phyloP scores from a whole-genome alignment of 2,888 invertebrate species.

The Conops quadrifasciatus region DNA sequence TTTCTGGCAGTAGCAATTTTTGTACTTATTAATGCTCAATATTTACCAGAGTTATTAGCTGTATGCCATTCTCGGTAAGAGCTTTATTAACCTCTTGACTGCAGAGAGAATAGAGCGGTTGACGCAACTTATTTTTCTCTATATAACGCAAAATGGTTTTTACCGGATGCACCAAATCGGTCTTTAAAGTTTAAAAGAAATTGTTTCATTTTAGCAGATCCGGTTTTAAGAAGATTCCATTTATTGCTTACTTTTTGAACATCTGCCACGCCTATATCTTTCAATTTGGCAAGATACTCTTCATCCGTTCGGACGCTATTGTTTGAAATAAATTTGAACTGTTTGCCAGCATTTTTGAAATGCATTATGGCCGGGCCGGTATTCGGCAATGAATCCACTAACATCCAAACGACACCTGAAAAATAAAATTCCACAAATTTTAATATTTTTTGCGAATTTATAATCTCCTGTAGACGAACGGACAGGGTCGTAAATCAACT shows the following conservation, averaged over 20 bases:
- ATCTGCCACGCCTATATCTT: constrained; percentile 46
- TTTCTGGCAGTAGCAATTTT: neutral
- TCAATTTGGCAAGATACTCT: constrained; percentile 49
- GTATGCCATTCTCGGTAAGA: constrained; percentile 61
- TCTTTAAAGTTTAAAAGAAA: constrained; percentile 45
- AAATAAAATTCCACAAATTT: neutral
- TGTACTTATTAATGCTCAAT: neutral
- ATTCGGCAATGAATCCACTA: constrained; percentile 55
- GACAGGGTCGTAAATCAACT: too few species aligned
- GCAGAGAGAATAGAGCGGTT: constrained; percentile 61
- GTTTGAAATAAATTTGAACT: constrained; percentile 59
- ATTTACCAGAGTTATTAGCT: constrained; percentile 53
- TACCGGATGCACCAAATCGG: constrained; percentile 63
- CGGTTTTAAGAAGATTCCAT: neutral
- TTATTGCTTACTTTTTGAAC: constrained; percentile 47
- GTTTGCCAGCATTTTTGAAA: constrained; percentile 61
- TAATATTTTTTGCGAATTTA: neutral
- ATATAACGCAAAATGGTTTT: constrained; percentile 63
- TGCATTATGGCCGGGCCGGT: constrained; percentile 55
- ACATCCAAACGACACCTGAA: constrained; percentile 65
- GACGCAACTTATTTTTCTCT: constrained; percentile 61
- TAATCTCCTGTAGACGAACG: neutral
- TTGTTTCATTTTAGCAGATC: too few species aligned
- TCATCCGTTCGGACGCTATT: constrained; percentile 55
- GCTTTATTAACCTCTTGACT: constrained; percentile 51